phyloP scores from a whole-genome alignment of 2,797 vertebrate genomes.

The Muraenolepis orangiensis region DNA sequence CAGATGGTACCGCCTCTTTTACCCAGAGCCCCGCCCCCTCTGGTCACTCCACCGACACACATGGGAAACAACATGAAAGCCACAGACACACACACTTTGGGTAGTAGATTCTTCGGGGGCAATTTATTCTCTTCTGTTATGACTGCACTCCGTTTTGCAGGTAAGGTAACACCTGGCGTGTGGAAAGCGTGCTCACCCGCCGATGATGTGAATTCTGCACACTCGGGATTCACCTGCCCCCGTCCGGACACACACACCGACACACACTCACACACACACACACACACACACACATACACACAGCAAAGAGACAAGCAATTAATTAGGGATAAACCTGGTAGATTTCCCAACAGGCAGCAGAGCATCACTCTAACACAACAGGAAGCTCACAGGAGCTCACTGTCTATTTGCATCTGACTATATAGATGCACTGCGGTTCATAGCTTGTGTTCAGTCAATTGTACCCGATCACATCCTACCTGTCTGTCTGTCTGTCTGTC shows the following conservation, averaged over 20 bases:
- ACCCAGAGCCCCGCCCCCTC: slow-evolving; percentile 3
- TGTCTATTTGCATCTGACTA: not conserved
- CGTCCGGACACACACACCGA: not conserved
- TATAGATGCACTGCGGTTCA: no score
- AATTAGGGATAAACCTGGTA: not conserved
- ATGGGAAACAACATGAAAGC: no score
- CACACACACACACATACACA: not conserved
- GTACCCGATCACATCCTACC: not conserved
- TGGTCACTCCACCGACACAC: no score
- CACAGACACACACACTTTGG: no score
- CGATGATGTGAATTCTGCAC: no score
- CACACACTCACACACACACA: no score
- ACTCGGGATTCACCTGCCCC: no score
- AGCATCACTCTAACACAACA: not conserved
- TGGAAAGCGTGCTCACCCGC: no score
- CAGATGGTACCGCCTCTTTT: not conserved
- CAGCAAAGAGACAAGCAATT: not conserved
- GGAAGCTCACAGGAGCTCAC: not conserved
- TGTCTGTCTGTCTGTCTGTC: not conserved
- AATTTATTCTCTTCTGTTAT: no score
- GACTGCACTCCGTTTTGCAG: not conserved
- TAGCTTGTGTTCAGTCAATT: no score
- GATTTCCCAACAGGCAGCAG: not conserved
- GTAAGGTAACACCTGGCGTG: not conserved
- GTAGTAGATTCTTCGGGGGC: no score